phyloP scores from a whole-genome alignment of 1,140 invertebrate genomes.

The Pinna nobilis region DNA sequence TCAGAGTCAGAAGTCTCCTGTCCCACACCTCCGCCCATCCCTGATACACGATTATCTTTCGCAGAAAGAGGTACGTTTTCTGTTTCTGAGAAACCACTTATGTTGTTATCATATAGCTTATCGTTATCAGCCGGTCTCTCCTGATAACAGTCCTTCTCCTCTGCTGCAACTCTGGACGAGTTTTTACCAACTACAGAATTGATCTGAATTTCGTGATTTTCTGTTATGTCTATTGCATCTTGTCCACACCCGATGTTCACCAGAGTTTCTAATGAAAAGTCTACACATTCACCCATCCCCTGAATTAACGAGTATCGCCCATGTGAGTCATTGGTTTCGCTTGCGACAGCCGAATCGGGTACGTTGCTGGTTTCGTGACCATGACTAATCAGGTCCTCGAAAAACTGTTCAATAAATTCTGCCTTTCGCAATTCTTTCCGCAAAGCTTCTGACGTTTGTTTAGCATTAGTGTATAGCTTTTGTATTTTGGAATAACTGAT shows the following conservation, averaged over 20 bases:
- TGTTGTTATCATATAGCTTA: neutral
- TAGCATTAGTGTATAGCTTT: constrained; percentile 2
- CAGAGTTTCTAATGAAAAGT: constrained; percentile 9
- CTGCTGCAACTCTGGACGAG: no score
- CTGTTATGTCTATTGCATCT: constrained; percentile 18
- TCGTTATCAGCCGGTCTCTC: constrained; percentile 2
- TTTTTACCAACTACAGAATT: constrained; percentile 1
- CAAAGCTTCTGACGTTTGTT: constrained; percentile 4
- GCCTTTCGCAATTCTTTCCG: constrained; percentile 10
- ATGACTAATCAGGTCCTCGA: neutral
- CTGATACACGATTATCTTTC: neutral
- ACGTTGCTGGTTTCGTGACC: neutral
- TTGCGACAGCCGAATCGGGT: neutral
- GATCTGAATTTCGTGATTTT: constrained; percentile 22
- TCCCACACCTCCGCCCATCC: neutral
- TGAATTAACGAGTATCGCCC: constrained; percentile 1
- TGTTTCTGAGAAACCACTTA: neutral
- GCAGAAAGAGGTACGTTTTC: constrained; percentile 2
- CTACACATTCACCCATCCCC: constrained; percentile 4
- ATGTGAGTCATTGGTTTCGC: neutral
- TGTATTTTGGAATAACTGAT: neutral
- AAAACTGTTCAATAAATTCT: constrained; percentile 18
- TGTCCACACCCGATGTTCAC: constrained; percentile 11
- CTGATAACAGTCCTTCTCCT: no score
- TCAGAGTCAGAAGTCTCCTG: neutral